A percentile compares a stretch with the other conserved stretches of the same genome.
Evolutionary conservation across 2,888 invertebrate species (phyloP).

Genomic region (Tetranychus truncatus): DNA sequence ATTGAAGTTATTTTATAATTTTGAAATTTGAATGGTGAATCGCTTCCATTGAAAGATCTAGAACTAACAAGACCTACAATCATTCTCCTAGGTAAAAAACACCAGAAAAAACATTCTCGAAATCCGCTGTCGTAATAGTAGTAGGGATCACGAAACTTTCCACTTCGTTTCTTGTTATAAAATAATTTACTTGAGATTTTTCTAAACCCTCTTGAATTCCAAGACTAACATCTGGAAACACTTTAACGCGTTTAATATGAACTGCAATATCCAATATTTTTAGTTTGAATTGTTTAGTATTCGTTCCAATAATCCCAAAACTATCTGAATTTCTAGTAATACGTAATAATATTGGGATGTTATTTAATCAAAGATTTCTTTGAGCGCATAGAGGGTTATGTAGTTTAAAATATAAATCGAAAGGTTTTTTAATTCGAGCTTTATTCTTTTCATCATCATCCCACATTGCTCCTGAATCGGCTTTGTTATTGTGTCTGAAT

Average conservation of each 20-base stretch:
- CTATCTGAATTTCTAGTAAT: neutral
- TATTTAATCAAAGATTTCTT: neutral
- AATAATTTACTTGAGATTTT: neutral
- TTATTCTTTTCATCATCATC: neutral
- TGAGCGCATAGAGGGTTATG: neutral
- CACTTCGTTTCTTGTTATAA: neutral
- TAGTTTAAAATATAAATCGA: neutral
- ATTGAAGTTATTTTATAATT: neutral
- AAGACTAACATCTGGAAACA: neutral
- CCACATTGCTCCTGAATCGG: neutral
- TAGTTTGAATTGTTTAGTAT: neutral
- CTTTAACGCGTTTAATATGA: neutral
- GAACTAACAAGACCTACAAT: neutral
- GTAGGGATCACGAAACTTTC: neutral
- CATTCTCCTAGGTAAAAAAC: neutral
- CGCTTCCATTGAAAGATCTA: neutral
- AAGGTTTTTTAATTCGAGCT: neutral
- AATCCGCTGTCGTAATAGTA: neutral
- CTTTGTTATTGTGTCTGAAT: neutral
- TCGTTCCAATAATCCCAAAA: neutral
- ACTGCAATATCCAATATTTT: neutral
- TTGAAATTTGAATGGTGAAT: too few species aligned
- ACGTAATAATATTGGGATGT: neutral
- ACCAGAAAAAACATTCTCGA: neutral
- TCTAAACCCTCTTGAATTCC: neutral